Evolutionary conservation across 1,140 invertebrate genomes (phyloP), one percentile per base, ranked within the genome.

Genomic region (Hylaeus anthracinus): DNA sequence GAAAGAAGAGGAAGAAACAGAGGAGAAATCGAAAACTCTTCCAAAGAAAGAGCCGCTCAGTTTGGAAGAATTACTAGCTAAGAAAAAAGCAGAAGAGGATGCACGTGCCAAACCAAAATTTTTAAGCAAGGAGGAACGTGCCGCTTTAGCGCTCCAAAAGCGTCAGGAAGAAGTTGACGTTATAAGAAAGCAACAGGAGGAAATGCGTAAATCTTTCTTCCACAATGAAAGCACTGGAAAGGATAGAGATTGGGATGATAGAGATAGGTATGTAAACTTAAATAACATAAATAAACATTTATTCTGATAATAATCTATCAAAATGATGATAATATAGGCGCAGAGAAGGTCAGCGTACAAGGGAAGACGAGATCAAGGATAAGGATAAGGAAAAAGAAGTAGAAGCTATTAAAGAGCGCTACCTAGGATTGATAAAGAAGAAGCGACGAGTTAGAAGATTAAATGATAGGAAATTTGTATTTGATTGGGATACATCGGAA

Each of bases 401-500:
- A 60, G 98, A 98, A 93, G 98, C 98, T 1, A 98, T 99, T 65
- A 97, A 98, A 85, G 98, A 99, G 91, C 95, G 98, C 9, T 99
- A 99, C 93, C 94, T 99, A n/a, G 98, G 98, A 9, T 95, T 98
- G 26, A 94, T 98, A 0, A 99, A 99, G 90, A 99, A 98, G 90
- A 99, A 99, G 90, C 95, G 98, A 6, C 94, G 98, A 61, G 97
- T 99, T 0, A 94, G 99, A 53, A 94, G 98, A 82, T 93, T 99
- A 4, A 99, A 99, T 94, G 99, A 99, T 90, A 94, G 99, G 5
- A 99, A 99, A 94, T 99, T 99, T 95, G 99, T 99, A 0, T 99
- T 99, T 94, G 99, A 99, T 94, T 99, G 99, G 99, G 99, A 99
- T 94, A 98, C 98, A 4, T 96, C 97, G 0, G 99, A 99, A 93